phyloP scores from a whole-genome alignment of 2,797 vertebrate genomes.

The Crenuchus spilurus region DNA sequence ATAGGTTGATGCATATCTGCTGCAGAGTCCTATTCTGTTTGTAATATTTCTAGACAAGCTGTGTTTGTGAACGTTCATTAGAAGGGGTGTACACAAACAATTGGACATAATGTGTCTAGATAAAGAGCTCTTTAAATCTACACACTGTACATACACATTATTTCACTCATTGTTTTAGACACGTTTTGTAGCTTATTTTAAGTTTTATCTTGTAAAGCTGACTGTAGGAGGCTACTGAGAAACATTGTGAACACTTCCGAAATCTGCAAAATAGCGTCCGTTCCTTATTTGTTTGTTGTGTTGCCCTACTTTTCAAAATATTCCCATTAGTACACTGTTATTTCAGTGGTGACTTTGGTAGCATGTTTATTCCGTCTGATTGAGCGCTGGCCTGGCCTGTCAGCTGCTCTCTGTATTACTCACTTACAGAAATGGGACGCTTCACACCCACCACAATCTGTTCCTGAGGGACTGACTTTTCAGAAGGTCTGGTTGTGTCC shows the following conservation, averaged over 20 bases:
- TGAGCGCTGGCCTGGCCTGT: conserved; percentile 64
- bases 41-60: no score
- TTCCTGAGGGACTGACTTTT: conserved; percentile 63
- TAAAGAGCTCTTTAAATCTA: no score
- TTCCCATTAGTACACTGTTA: conserved; percentile 18
- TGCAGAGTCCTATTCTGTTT: no score
- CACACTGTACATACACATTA: no score
- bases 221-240: neutral
- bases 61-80: no score
- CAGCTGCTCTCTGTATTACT: conserved; percentile 69
- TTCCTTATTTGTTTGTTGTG: conserved; percentile 19
- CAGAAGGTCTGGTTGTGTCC: conserved; percentile 47
- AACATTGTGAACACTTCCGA: neutral
- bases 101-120: no score
- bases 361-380: conserved; percentile 23
- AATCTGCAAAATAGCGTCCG: neutral
- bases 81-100: no score
- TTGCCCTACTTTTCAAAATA: conserved; percentile 30
- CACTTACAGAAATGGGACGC: conserved; percentile 67
- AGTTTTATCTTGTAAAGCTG: neutral
- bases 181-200: neutral
- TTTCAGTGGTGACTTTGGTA: conserved; percentile 33
- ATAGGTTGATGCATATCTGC: no score
- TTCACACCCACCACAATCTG: conserved; percentile 76
- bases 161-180: neutral